These are phyloP conservation scores for Anthopleura sola DNA, from an alignment of 64 coral and sea anemone genomes.

Conservation along the genomic window DNA sequence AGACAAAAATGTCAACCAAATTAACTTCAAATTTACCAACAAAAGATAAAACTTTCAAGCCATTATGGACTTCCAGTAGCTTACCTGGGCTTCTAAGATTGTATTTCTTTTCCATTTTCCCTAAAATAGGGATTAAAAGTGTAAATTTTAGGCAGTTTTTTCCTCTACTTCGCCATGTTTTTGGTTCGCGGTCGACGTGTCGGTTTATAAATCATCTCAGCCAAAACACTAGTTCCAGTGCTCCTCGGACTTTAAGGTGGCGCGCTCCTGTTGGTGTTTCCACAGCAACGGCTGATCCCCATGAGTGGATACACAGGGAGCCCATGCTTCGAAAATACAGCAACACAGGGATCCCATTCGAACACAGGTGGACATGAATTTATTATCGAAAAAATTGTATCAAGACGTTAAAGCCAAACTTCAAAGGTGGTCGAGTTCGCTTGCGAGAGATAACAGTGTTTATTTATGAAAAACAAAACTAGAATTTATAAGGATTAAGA, in stretches of 20 bases:
- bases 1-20: background rate
- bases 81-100: slow-evolving; percentile 90
- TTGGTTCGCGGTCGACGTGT: background rate
- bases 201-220: background rate
- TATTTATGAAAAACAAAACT: too few relatives aligned
- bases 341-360: background rate
- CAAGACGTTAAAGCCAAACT: too few relatives aligned
- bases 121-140: background rate
- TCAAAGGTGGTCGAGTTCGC: too few relatives aligned
- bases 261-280: background rate
- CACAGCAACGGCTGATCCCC: background rate
- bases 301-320: background rate
- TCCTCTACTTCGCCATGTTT: slow-evolving; percentile 9
- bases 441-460: too few relatives aligned
- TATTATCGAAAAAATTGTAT: too few relatives aligned
- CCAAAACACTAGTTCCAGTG: slow-evolving; percentile 20
- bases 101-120: slow-evolving; percentile 79
- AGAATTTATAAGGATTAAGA: too few relatives aligned
- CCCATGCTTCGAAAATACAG: background rate
- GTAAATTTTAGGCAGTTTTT: background rate
- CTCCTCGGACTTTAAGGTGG: background rate
- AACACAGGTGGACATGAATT: too few relatives aligned
- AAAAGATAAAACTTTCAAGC: background rate
- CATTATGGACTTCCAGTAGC: background rate
- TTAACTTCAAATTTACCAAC: background rate